Percentiles rank a stretch among this genome's conserved stretches.
These are phyloP conservation scores for Tinamus major DNA, from an alignment of 2,797 vertebrate genomes.

Conservation along the genomic window DNA sequence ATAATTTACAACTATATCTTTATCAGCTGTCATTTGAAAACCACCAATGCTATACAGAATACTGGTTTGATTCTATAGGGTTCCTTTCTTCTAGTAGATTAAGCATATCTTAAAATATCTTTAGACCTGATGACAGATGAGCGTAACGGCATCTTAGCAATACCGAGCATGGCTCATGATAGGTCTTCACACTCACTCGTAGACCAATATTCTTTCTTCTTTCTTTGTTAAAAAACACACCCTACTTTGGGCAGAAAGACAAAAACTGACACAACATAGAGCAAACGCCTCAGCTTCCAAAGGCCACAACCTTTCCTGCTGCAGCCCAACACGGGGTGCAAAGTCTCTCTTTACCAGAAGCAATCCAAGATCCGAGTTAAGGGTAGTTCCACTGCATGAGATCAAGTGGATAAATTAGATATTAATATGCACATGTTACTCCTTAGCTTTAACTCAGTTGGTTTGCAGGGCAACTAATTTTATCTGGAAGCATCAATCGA, in stretches of 20 bases:
- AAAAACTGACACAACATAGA: background rate
- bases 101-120: background rate
- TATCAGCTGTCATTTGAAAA: constrained; percentile 25
- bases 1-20: background rate
- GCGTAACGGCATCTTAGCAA: background rate
- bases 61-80: background rate
- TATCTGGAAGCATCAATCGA: background rate
- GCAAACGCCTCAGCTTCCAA: background rate
- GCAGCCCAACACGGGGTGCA: background rate
- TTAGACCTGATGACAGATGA: background rate
- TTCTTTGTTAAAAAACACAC: background rate
- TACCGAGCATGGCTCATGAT: background rate
- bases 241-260: background rate
- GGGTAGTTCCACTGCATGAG: background rate
- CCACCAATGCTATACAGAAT: background rate
- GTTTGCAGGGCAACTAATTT: background rate
- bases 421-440: background rate
- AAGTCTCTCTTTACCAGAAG: background rate
- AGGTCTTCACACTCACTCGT: background rate
- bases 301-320: background rate
- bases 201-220: background rate
- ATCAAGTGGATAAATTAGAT: background rate
- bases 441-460: background rate
- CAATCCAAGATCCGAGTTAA: background rate
- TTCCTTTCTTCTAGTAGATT: background rate